A percentile compares a stretch with the other conserved stretches of the same genome.
phyloP scores from a whole-genome alignment of 2,797 vertebrate species.

The Sitta carolinensis region DNA sequence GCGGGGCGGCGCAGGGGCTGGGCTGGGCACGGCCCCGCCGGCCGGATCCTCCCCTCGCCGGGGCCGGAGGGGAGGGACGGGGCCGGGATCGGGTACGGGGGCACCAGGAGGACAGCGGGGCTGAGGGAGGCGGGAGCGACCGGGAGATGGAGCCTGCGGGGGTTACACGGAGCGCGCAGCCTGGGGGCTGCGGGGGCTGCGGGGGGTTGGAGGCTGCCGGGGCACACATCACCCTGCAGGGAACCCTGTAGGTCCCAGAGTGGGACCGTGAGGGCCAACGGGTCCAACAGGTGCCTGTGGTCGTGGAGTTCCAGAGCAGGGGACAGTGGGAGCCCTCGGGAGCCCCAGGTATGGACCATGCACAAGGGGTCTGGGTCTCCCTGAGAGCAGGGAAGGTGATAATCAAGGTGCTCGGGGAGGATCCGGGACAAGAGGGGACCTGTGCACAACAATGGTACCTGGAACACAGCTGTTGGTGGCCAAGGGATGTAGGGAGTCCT shows the following conservation, averaged over 20 bases:
- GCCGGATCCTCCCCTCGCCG: constrained; percentile 15
- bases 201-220: background rate
- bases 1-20: constrained; percentile 18
- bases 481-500: background rate
- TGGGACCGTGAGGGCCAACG: background rate
- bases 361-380: background rate
- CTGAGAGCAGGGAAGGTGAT: background rate
- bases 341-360: background rate
- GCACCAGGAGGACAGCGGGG: background rate
- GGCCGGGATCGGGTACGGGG: background rate
- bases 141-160: background rate
- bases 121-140: background rate
- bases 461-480: background rate
- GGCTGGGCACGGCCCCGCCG: background rate
- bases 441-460: background rate
- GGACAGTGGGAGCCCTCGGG: background rate
- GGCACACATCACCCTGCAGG: background rate
- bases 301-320: background rate
- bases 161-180: background rate
- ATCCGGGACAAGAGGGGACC: background rate
- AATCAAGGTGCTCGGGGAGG: background rate
- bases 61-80: background rate
- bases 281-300: background rate
- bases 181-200: background rate
- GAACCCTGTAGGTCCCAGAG: background rate